These are phyloP conservation scores for Paralichthys olivaceus DNA, from an alignment of 2,113 vertebrate genomes.

Conservation along the genomic window DNA sequence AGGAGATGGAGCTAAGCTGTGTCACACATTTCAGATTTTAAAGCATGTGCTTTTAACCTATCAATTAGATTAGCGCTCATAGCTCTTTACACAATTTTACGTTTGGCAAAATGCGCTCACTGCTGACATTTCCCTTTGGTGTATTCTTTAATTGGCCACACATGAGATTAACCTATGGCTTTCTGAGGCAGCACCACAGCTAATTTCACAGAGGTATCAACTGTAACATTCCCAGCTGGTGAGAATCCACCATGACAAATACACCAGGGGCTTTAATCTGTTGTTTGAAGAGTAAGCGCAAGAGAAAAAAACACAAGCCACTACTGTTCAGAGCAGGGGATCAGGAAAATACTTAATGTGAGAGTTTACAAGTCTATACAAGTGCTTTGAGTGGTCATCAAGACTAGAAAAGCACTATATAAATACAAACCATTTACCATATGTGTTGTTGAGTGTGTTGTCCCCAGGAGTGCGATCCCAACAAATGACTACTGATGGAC, in stretches of 20 bases:
- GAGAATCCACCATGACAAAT: constrained; percentile 36
- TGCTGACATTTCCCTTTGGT: constrained; percentile 52
- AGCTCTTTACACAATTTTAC: constrained; percentile 49
- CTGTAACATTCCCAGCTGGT: constrained; percentile 18
- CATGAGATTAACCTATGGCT: constrained; percentile 48
- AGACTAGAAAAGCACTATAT: no score
- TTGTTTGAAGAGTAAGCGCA: constrained; percentile 17
- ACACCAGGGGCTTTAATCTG: constrained; percentile 15
- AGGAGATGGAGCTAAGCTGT: not conserved
- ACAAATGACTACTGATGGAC: not conserved
- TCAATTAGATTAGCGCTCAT: constrained; percentile 18
- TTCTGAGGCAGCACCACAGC: constrained; percentile 27
- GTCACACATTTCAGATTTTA: constrained; percentile 18
- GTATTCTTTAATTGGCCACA: constrained; percentile 55
- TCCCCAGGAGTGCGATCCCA: not conserved
- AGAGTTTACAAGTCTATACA: not conserved
- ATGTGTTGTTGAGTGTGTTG: not conserved
- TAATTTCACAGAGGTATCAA: constrained; percentile 35
- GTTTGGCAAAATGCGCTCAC: constrained; percentile 64
- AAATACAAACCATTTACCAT: no score
- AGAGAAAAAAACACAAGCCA: constrained; percentile 10
- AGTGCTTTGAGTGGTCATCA: not conserved
- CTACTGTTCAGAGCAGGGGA: constrained; percentile 12
- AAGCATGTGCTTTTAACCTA: constrained; percentile 22
- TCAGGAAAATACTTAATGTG: not conserved